phyloP scores from a whole-genome alignment of 35 echinoderm and acorn worm genomes.

The Apostichopus parvimensis region DNA sequence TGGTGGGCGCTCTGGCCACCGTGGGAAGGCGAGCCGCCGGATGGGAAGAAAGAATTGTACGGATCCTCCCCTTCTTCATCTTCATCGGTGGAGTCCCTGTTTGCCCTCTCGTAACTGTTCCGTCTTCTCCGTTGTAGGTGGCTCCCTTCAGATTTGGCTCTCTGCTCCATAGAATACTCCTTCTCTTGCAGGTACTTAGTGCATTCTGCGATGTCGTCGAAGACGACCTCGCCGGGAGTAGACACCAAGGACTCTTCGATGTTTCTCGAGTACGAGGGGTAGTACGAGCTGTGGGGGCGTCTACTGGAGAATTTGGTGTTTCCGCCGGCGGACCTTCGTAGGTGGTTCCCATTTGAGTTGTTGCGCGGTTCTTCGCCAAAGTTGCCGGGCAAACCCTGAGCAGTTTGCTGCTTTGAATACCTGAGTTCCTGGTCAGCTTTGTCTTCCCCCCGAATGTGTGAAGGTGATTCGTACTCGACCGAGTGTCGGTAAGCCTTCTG shows the following conservation, averaged over 20 bases:
- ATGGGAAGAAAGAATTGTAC: slow-evolving; percentile 34
- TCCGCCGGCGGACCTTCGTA: background rate
- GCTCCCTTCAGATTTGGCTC: background rate
- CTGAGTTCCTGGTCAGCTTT: background rate
- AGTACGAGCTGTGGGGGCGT: slow-evolving; percentile 48
- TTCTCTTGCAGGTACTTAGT: slow-evolving; percentile 81
- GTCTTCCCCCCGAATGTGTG: background rate
- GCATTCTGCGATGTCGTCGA: slow-evolving; percentile 96
- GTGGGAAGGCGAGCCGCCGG: background rate
- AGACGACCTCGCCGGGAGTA: slow-evolving; percentile 84
- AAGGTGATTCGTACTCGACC: slow-evolving; percentile 27
- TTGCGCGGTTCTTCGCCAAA: slow-evolving; percentile 71
- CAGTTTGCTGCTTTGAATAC: background rate
- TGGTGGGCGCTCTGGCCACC: background rate
- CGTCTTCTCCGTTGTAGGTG: slow-evolving; percentile 60
- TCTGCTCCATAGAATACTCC: slow-evolving; percentile 35
- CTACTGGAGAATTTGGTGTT: background rate
- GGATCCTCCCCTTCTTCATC: slow-evolving; percentile 65
- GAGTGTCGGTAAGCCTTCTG: background rate
- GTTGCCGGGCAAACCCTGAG: background rate
- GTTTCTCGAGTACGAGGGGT: slow-evolving; percentile 34
- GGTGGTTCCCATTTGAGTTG: slow-evolving; percentile 92
- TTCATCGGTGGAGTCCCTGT: slow-evolving; percentile 77
- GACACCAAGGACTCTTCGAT: slow-evolving; percentile 69
- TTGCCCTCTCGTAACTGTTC: slow-evolving; percentile 94